These are phyloP conservation scores for Cotesia chilonis DNA, from an alignment of 1,140 invertebrate species.

Conservation along the genomic window DNA sequence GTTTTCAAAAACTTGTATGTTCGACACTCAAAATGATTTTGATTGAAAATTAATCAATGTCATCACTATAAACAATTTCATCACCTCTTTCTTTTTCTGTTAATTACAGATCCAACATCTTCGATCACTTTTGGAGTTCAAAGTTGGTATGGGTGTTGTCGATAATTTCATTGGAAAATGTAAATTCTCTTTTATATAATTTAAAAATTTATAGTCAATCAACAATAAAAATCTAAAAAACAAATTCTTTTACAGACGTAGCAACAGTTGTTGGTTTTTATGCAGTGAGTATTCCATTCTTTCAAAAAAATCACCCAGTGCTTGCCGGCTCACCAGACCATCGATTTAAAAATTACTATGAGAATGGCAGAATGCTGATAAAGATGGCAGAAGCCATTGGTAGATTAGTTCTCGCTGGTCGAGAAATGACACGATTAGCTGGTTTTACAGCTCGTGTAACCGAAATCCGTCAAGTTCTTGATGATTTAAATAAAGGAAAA, in stretches of 20 bases:
- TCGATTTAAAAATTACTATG: slow-evolving; percentile 86
- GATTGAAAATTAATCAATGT: slow-evolving; percentile 18
- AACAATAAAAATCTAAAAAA: neutral
- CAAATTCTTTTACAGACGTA: slow-evolving; percentile 73
- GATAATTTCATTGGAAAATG: slow-evolving; percentile 98
- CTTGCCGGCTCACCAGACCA: slow-evolving; percentile 66
- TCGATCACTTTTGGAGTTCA: slow-evolving; percentile 89
- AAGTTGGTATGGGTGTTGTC: slow-evolving; percentile 90
- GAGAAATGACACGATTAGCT: slow-evolving; percentile 92
- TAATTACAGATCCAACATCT: slow-evolving; percentile 76
- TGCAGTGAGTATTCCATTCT: slow-evolving; percentile 93
- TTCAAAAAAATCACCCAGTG: slow-evolving; percentile 74
- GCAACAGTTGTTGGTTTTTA: slow-evolving; percentile 95
- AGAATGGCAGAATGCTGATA: slow-evolving; percentile 94
- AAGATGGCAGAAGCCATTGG: slow-evolving; percentile 97
- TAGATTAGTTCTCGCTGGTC: slow-evolving; percentile 88
- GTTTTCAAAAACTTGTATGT: slow-evolving; percentile 88
- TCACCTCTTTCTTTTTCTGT: neutral
- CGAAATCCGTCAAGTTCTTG: slow-evolving; percentile 85
- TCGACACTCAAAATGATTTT: neutral
- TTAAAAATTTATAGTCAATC: neutral
- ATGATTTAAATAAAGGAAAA: slow-evolving; percentile 86
- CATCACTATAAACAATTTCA: slow-evolving; percentile 14
- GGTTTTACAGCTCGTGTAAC: slow-evolving; percentile 94
- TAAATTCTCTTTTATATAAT: slow-evolving; percentile 56